Base-by-base conservation (phyloP, 2,888 invertebrate genomes). In the Andrena minutula region DNA sequence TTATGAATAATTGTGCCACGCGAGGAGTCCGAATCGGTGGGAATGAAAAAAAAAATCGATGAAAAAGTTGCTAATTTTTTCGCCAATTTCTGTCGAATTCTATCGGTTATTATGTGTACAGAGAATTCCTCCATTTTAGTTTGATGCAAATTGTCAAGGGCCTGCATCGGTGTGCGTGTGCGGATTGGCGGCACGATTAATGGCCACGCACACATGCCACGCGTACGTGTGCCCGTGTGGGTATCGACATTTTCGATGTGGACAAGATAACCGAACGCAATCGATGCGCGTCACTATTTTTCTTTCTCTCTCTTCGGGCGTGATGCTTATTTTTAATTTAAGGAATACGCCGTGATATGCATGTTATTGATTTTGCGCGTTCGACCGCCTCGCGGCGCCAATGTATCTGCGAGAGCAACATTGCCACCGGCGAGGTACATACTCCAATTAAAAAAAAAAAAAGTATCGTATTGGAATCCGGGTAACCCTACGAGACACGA, bases 171-270 rank as follows among this genome's bases (percentile, higher is more conserved):
- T 71, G 56, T 79, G 61, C 12, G 35, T 70, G 63, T 61, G 69
- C 47, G 64, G 64, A 76, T 81, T 82, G 64, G 49, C 28, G 47
- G 75, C 69, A 81, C 69, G 64, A 82, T 76, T 81, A 81, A 69
- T 80, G 58, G 58, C 26, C 23, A 56, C 41, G 35, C n/a, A n/a
- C 26, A 60, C 26, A 10, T 4, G 1, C 12, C 56, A 56, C 53
- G 20, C 35, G 8, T 6, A 49, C 23, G 16, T 47, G 30, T 68
- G 28, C 68, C 51, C 68, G 53, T 53, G 41, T 68, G 5, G 41
- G 41, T 41, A 72, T 81, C 66, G 68, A 69, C 68, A 26, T 81
- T 79, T 81, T 70, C 47, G 69, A 82, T 66, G 28, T 26, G 30
- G 16, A 65, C 72, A 35, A 64, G 72, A 82, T 76, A 76, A 69